These are phyloP conservation scores for Terrapene triunguis DNA, from an alignment of 2,113 vertebrate genomes.

Conservation along the genomic window DNA sequence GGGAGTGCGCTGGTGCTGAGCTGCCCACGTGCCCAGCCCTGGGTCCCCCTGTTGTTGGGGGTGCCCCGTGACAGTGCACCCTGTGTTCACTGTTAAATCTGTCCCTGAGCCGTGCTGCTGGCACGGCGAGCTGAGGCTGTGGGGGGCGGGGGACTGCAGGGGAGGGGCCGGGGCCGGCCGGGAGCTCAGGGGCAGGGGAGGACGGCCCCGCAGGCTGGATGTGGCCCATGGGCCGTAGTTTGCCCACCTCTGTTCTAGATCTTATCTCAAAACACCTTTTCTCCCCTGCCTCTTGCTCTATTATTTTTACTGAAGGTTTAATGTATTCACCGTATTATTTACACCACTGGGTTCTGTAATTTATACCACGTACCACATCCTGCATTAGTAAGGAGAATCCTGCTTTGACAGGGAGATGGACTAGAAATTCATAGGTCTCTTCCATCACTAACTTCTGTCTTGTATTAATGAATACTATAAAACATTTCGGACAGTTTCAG, in stretches of 20 bases:
- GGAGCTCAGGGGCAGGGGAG: too few relatives aligned
- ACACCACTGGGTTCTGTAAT: neutral
- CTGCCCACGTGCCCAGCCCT: too few relatives aligned
- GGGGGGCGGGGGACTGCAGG: too few relatives aligned
- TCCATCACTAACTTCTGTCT: neutral
- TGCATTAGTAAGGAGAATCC: neutral
- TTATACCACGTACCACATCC: neutral
- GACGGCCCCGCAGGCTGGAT: too few relatives aligned
- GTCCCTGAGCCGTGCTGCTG: too few relatives aligned
- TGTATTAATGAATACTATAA: neutral
- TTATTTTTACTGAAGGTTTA: neutral
- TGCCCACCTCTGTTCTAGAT: neutral
- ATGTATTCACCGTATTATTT: neutral
- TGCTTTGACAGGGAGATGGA: neutral
- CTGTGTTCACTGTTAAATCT: too few relatives aligned
- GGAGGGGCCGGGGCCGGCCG: too few relatives aligned
- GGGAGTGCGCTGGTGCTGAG: too few relatives aligned
- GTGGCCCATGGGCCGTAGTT: too few relatives aligned
- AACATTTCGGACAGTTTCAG: neutral
- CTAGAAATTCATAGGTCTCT: neutral
- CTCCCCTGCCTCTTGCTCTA: neutral
- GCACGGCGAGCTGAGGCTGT: too few relatives aligned
- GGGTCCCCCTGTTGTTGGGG: too few relatives aligned
- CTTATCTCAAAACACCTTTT: neutral
- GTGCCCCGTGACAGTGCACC: too few relatives aligned